Conservation (phyloP, 2,888 invertebrate species). For the Omphaloscelis lunosa region DNA sequence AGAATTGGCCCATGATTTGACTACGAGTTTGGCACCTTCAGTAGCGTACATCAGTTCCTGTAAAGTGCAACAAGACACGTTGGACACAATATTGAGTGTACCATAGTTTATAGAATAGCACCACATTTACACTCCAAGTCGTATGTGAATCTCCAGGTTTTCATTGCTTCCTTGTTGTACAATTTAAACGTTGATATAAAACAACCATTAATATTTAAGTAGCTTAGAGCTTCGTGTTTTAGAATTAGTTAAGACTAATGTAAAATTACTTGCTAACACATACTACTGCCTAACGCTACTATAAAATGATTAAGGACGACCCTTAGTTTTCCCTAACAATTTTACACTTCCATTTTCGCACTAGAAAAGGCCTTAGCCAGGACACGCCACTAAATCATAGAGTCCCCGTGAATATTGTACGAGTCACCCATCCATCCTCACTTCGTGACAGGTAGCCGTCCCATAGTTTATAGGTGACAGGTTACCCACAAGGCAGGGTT, state of each 20-base stretch:
- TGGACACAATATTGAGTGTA: too few relatives aligned
- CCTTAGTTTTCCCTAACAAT: background rate
- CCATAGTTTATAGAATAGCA: too few relatives aligned
- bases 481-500: conserved; percentile 22
- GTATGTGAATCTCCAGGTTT: too few relatives aligned
- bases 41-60: too few relatives aligned
- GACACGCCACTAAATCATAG: conserved; percentile 31
- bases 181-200: too few relatives aligned
- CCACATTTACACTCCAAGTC: too few relatives aligned
- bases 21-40: too few relatives aligned
- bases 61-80: too few relatives aligned
- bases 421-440: conserved; percentile 42
- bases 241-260: background rate
- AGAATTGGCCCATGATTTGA: too few relatives aligned
- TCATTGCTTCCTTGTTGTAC: too few relatives aligned
- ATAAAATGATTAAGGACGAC: background rate
- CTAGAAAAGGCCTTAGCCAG: conserved; percentile 1
- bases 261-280: background rate
- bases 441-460: conserved; percentile 29
- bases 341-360: conserved; percentile 11
- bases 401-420: conserved; percentile 40
- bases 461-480: conserved; percentile 43
- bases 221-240: background rate
- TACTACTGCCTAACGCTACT: background rate
- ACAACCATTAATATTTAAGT: background rate